Base-by-base conservation (phyloP, 2,113 vertebrate genomes). In the Polyodon spathula region DNA sequence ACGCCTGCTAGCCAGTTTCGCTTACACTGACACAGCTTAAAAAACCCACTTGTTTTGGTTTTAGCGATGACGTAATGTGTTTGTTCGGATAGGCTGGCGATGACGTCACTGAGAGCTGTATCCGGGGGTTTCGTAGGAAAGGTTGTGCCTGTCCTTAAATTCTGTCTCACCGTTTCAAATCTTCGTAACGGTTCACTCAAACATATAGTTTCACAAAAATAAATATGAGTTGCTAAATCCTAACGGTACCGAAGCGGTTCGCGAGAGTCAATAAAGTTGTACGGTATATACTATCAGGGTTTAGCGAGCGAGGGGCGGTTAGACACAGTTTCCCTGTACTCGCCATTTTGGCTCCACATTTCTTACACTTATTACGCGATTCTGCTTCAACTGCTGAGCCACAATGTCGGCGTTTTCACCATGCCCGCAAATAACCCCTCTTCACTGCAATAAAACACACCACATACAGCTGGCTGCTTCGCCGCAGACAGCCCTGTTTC, bases 31-130 rank as follows among this genome's bases (percentile, higher is more conserved):
- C 37, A 42, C 37, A 38, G 48, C 27, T 9, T 16, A 42, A 57
- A 48, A 66, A 63, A 58, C n/a, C n/a, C 53, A 44, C 37, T 53
- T 65, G 56, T 61, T 71, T 73, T 76, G 63, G 68, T 71, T 67
- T 68, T 63, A 27, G 15, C 65, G 65, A 48, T 67, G 66, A 66
- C 63, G 56, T 54, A 63, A 71, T 58, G 51, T 46, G 15, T 53
- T 27, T 14, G 63, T 16, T 5, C 65, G 64, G 63, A 85, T 86
- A 86, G 86, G 86, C 41, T 71, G 27, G 38, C 8, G 71, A 77
- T 88, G 86, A 88, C 71, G 83, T 88, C 73, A 86, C 83, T 70
- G 68, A 71, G 62, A 68, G 55, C 57, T 52, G 72, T 78, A 86
- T 86, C 81, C 84, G 84, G 85, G 86, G 70, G 70, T 27, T 27